Percentiles rank a stretch among this genome's conserved stretches.
Conservation (phyloP, 2,888 invertebrate species). For the Cryptocheilus praepositus region DNA sequence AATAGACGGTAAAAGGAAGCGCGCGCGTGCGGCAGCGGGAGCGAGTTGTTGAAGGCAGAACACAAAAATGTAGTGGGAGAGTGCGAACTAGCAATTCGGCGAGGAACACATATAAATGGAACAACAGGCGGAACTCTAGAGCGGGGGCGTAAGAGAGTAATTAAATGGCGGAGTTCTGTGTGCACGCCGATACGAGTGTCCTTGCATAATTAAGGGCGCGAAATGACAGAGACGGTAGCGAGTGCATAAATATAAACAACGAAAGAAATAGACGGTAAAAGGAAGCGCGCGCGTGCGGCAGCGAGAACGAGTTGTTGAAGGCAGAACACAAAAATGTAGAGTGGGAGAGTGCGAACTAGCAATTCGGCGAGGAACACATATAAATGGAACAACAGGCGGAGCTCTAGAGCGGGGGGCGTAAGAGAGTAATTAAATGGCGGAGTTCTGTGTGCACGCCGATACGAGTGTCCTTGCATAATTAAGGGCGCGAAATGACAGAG, state of each 20-base stretch:
- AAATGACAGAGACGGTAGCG: no score
- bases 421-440: constrained; percentile 55
- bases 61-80: no score
- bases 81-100: neutral
- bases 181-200: constrained; percentile 33
- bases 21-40: no score
- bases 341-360: constrained; percentile 3
- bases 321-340: no score
- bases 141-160: constrained; percentile 37
- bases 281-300: no score
- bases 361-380: neutral
- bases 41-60: no score
- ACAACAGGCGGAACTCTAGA: neutral
- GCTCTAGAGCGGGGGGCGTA: neutral
- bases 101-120: neutral
- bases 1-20: no score
- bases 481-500: constrained; percentile 59
- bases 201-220: constrained; percentile 64
- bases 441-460: constrained; percentile 38
- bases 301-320: no score
- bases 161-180: constrained; percentile 51
- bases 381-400: neutral
- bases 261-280: no score
- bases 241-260: no score
- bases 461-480: constrained; percentile 56